Base-by-base conservation (phyloP, 30 jellyfish, hydroid and myxozoan species). In the Euphysa ruthae region DNA sequence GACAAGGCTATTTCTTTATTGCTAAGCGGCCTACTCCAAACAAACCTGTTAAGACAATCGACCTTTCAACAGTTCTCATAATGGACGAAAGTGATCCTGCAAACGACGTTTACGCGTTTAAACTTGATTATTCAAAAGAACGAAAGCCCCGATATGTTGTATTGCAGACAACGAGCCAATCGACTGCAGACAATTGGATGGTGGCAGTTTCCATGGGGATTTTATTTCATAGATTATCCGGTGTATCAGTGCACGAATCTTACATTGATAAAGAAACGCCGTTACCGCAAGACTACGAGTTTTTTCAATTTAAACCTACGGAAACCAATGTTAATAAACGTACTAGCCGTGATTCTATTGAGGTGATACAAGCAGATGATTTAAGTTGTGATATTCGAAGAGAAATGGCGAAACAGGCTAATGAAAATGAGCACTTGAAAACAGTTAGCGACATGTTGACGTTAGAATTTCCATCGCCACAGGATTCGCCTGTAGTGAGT, bases 131-230 rank as follows among this genome's bases (percentile, higher is more conserved):
- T 42, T 77, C 76, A 0, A 56, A 75, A 1, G 81, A 63, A 8
- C 65, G 64, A 38, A 35, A 74, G 61, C 23, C 65, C 49, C 51
- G 79, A 20, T 61, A 14, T 73, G 85, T 49, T 57, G 30, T 20
- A 27, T 75, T 90, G 31, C 82, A 75, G 34, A 82, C 94, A 13
- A 70, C 61, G n/a, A 89, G 81, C 54, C 92, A 70, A 35, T 21
- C 51, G 18, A 49, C 91, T 1, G 95, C 98, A 3, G 98, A 90
- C 19, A 57, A 73, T 25, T 90, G 98, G 98, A 90, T 90, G 98
- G 98, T 90, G 4, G 98, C 95, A 22, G 83, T 90, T 43, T 90
- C 98, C 0, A 80, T 90, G 98, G 98, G 94, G 22, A 90, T 90
- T 4, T 77, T 90, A 4, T 82, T 81, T 20, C 95, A 90, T 35